These are phyloP conservation scores for Rattus rattus DNA, from an alignment of 2,113 vertebrate genomes.

Conservation along the genomic window DNA sequence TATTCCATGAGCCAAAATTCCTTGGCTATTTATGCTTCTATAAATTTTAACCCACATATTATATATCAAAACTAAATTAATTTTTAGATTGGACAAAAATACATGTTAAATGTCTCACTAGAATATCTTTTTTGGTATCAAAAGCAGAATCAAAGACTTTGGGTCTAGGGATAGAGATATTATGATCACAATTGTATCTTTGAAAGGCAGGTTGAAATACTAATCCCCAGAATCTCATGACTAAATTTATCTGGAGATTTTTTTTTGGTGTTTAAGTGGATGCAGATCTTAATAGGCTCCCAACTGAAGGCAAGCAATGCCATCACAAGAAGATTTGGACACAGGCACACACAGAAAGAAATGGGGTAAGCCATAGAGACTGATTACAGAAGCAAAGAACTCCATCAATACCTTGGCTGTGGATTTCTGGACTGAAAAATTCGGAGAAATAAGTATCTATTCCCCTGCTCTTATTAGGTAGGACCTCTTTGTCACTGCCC, in stretches of 20 bases:
- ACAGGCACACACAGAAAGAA: neutral
- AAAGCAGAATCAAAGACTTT: neutral
- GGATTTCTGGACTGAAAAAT: neutral
- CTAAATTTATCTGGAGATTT: neutral
- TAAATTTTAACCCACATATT: neutral
- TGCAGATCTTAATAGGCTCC: neutral
- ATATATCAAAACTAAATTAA: neutral
- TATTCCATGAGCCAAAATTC: neutral
- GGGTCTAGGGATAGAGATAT: neutral
- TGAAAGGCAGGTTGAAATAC: neutral
- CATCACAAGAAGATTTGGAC: neutral
- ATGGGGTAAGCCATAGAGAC: rapidly evolving
- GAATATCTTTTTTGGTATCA: neutral
- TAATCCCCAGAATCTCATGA: neutral
- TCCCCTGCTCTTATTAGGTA: neutral
- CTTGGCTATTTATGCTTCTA: neutral
- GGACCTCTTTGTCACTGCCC: neutral
- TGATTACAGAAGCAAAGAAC: neutral
- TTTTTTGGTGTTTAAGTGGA: neutral
- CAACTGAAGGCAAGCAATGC: neutral
- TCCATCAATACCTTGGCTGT: neutral
- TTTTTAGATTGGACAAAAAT: neutral
- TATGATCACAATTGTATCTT: neutral
- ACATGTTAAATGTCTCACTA: neutral
- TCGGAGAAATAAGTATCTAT: neutral